Base-by-base conservation (phyloP, 2,113 vertebrate genomes). In the Gnathochromis pfefferi region DNA sequence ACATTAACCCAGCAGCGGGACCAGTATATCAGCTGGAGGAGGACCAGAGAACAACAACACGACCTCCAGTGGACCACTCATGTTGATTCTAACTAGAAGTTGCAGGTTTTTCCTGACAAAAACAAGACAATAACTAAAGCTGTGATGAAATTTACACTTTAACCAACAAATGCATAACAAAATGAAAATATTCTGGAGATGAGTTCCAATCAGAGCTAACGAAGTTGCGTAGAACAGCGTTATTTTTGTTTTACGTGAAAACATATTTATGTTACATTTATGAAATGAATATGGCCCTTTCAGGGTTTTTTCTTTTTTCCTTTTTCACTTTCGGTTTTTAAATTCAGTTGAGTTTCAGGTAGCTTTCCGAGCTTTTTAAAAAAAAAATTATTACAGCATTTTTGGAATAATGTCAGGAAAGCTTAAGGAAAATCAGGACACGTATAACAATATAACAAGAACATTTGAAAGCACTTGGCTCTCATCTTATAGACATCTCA, bases 251-350 rank as follows among this genome's bases (percentile, higher is more conserved):
- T 55, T 55, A 55, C 21, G 0, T 26, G 54, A 26, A 55, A 55
- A 57, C 21, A 57, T 26, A 57, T 57, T 57, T 57, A 57, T 57
- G 12, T 57, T 57, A 57, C 12, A 57, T 57, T 57, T 14, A 57
- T 57, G 23, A 57, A 57, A 57, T 57, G 4, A 26, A 57, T 8
- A 57, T 26, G 23, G 23, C 54, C 12, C 54, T 2, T 5, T 28
- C 54, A 57, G 21, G 17, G 0, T 0, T 3, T 2, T 4, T 3
- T 4, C 7, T 8, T 14, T 26, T 8, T 57, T 8, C 1, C 3
- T 31, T 60, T 31, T 31, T 60, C 26, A 1, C 1, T 31, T 60
- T 60, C 10, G 26, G 13, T 60, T 60, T 60, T 57, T 57, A 57
- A 31, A 31, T 60, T 31, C 5, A 60, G 57, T 60, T 31, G 0